Conservation (phyloP, 1,140 invertebrate genomes). For the Drosophila bifasciata region DNA sequence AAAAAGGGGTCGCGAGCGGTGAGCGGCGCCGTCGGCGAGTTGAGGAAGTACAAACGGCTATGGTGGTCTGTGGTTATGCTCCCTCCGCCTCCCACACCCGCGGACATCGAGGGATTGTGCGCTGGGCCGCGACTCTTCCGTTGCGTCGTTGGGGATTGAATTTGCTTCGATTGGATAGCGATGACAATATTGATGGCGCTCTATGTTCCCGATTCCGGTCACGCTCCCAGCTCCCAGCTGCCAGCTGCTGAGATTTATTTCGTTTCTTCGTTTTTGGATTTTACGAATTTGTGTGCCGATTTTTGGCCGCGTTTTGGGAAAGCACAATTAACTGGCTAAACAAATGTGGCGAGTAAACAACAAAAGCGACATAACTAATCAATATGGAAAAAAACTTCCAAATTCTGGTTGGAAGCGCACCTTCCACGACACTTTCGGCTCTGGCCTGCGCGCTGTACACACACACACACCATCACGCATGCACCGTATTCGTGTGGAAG, state of each 20-base stretch:
- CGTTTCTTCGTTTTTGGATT: conserved; percentile 1
- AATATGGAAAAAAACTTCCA: conserved; percentile 83
- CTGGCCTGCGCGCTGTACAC: no score
- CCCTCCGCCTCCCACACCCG: conserved; percentile 82
- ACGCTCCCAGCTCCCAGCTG: no score
- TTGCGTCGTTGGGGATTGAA: no score
- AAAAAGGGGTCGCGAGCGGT: conserved; percentile 76
- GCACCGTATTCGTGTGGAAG: no score
- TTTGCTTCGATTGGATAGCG: background rate
- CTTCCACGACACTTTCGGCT: no score
- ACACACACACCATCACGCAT: no score
- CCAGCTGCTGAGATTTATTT: no score
- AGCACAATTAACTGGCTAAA: conserved; percentile 77
- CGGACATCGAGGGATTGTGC: conserved; percentile 73
- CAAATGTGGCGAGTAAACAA: conserved; percentile 83
- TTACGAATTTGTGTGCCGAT: conserved; percentile 10
- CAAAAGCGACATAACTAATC: conserved; percentile 84
- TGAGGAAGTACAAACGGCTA: conserved; percentile 81
- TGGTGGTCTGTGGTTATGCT: conserved; percentile 83
- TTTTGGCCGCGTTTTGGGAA: conserved; percentile 47
- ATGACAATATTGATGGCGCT: conserved; percentile 5
- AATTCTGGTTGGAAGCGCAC: conserved; percentile 4
- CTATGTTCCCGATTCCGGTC: background rate
- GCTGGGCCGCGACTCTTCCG: conserved; percentile 47
- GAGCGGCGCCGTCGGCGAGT: conserved; percentile 74